phyloP scores from a whole-genome alignment of 2,113 vertebrate species.

The Alexandromys fortis region DNA sequence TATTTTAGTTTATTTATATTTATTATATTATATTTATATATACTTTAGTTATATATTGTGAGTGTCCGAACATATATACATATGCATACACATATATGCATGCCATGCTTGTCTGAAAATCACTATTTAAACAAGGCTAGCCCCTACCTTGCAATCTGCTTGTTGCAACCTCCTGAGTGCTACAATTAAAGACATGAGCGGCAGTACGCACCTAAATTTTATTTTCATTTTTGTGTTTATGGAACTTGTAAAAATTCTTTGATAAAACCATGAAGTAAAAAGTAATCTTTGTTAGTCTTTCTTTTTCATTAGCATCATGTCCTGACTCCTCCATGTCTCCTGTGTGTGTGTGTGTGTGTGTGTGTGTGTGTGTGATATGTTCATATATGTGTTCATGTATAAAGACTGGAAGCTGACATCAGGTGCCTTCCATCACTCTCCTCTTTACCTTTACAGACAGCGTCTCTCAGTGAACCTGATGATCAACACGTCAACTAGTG shows the following conservation, averaged over 20 bases:
- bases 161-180: not conserved
- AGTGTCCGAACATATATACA: too few relatives aligned
- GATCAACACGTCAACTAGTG: not conserved
- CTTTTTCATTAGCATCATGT: not conserved
- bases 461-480: not conserved
- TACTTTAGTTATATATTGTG: too few relatives aligned
- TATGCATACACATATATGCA: not conserved
- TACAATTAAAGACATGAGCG: too few relatives aligned
- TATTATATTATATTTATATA: not conserved
- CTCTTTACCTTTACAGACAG: not conserved
- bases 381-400: not conserved
- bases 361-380: not conserved
- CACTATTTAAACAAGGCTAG: not conserved
- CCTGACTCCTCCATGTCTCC: not conserved
- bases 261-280: conserved; percentile 30
- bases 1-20: not conserved
- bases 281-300: not conserved
- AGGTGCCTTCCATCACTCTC: not conserved
- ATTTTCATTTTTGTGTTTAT: not conserved
- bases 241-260: not conserved
- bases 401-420: not conserved
- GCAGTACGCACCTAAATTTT: not conserved
- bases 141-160: not conserved
- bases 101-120: not conserved
- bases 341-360: not conserved